These are phyloP conservation scores for Aethes cnicana DNA, from an alignment of 2,888 invertebrate species.

Conservation along the genomic window DNA sequence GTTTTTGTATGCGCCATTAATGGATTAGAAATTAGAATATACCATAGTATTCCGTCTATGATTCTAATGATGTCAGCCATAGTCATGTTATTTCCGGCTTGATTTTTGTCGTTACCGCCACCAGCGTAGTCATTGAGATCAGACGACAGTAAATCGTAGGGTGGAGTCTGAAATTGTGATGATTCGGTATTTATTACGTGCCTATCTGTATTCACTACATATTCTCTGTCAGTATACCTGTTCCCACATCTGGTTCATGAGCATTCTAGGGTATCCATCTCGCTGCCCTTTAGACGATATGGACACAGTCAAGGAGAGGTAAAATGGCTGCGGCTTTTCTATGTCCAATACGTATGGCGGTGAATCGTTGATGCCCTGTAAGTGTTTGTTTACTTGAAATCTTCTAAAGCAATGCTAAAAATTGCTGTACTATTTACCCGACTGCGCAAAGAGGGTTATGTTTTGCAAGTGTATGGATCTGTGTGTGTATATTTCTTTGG, in stretches of 20 bases:
- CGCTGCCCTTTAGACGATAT: conserved; percentile 71
- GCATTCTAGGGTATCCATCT: conserved; percentile 67
- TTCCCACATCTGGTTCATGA: conserved; percentile 70
- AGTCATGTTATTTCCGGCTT: conserved; percentile 58
- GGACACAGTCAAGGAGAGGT: conserved; percentile 64
- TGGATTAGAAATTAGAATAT: conserved; percentile 33
- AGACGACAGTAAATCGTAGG: conserved; percentile 64
- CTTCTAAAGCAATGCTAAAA: too few species aligned
- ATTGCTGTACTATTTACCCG: too few species aligned
- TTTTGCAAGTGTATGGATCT: too few species aligned
- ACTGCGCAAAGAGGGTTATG: too few species aligned
- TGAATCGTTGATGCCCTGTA: conserved; percentile 67
- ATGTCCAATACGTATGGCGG: conserved; percentile 68
- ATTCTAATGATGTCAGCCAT: conserved; percentile 59
- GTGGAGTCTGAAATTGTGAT: conserved; percentile 52
- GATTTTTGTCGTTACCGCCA: conserved; percentile 35
- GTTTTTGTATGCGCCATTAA: too few species aligned
- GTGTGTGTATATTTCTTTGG: too few species aligned
- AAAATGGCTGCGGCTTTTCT: conserved; percentile 62
- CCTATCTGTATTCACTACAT: not conserved
- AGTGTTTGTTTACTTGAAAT: too few species aligned
- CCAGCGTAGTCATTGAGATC: conserved; percentile 45
- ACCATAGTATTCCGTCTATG: conserved; percentile 72
- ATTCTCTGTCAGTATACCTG: conserved; percentile 48
- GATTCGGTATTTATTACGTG: not conserved